Percentiles rank a stretch among this genome's conserved stretches.
phyloP scores from a whole-genome alignment of 2,888 invertebrate species.

The Hirtodrosophila confusa region DNA sequence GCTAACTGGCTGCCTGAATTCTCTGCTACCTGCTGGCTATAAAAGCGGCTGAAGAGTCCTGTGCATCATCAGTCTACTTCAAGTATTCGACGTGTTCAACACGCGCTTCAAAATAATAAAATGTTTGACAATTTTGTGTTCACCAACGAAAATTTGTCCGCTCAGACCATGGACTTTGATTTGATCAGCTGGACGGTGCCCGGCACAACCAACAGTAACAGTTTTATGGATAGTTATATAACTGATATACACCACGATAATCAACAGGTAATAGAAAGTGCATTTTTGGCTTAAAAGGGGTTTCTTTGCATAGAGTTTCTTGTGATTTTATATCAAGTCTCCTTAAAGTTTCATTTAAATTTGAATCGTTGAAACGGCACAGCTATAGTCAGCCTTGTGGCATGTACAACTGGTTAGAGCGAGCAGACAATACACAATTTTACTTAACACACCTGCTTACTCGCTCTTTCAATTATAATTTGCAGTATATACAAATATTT shows the following conservation, averaged over 20 bases:
- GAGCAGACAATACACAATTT: too few relatives aligned
- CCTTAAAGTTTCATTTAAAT: too few relatives aligned
- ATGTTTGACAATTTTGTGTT: conserved; percentile 70
- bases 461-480: too few relatives aligned
- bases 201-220: conserved; percentile 9
- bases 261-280: conserved; percentile 37
- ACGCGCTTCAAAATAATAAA: conserved; percentile 36
- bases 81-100: conserved; percentile 66
- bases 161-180: conserved; percentile 73
- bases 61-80: conserved; percentile 56
- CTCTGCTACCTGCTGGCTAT: conserved; percentile 50
- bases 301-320: too few relatives aligned
- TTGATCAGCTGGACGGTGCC: conserved; percentile 59
- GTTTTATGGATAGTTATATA: conserved; percentile 42
- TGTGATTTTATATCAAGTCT: too few relatives aligned
- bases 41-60: conserved; percentile 32
- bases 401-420: too few relatives aligned
- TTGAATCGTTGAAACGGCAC: too few relatives aligned
- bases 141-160: conserved; percentile 62
- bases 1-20: not conserved
- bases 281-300: too few relatives aligned
- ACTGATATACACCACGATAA: conserved; percentile 23
- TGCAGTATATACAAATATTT: too few relatives aligned
- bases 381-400: too few relatives aligned
- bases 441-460: too few relatives aligned